Evolutionary conservation across 2,113 vertebrate genomes (phyloP), one percentile per base, ranked within the genome.

Genomic region (Hipposideros armiger): DNA sequence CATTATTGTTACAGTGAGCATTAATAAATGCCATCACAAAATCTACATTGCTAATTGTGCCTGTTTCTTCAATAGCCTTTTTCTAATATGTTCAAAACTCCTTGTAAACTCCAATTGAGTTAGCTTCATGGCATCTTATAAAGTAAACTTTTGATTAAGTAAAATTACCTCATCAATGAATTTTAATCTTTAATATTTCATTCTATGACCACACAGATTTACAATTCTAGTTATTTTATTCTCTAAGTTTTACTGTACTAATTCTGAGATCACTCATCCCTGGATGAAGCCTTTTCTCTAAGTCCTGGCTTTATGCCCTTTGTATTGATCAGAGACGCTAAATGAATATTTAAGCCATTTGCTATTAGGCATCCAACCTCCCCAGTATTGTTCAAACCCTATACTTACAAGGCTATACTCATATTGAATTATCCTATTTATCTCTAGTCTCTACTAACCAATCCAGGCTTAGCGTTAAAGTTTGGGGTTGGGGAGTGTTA

Each of bases 1-100:
- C 45, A 81, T 78, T 80, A 84, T 60, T 81, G 7, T 66, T 32
- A 60, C 56, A 73, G 2, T 80, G 42, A 90, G 5, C 32, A 58
- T 52, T 81, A 81, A 95, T 73, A 91, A 93, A 78, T 72, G 22
- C 8, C 40, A 72, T 56, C n/a, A 74, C 16, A 88, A 90, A 95
- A 83, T 83, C 54, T 89, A 56, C 26, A 56, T 47, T 74, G 36
- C 42, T 96, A 95, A 64, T 76, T 82, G 84, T 73, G 85, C 20
- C 1, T 8, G 83, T 92, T 95, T 58, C 40, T 91, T 95, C 52
- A 36, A 16, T 28, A 69, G 20, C 3, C 3, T 70, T 86, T 92
- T 74, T 86, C n/a, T 60, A 66, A n/a, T 69, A 30, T n/a, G 56
- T 77, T 81, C 36, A 83, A 50, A 72, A 85, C 0, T 67, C 36